These are phyloP conservation scores for Rhinophrynus dorsalis DNA, from an alignment of 2,797 vertebrate genomes.

Conservation along the genomic window DNA sequence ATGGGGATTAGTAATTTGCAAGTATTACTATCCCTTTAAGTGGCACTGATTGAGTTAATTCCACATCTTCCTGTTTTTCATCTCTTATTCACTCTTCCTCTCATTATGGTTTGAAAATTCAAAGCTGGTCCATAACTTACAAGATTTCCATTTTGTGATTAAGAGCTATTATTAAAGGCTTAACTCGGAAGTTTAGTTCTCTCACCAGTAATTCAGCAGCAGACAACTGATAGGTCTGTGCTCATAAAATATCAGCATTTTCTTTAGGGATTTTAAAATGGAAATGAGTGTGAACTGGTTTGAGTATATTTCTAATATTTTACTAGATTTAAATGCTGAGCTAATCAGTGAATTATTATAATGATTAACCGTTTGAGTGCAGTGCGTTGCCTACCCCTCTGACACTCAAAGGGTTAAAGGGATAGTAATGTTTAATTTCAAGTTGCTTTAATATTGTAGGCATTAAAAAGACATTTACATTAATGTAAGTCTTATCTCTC, in stretches of 20 bases:
- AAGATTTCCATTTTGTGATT: conserved; percentile 42
- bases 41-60: conserved; percentile 1
- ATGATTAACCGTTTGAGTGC: neutral
- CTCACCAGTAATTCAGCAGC: conserved; percentile 23
- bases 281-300: conserved; percentile 17
- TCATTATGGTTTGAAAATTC: conserved; percentile 11
- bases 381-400: too few species aligned
- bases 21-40: too few species aligned
- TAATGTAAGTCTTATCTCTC: too few species aligned
- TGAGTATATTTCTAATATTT: neutral
- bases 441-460: too few species aligned
- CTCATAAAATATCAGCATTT: conserved; percentile 25
- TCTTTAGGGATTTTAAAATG: conserved; percentile 29
- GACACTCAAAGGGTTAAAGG: too few species aligned
- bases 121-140: conserved; percentile 31
- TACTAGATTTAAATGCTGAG: neutral
- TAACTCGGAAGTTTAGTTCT: conserved; percentile 24
- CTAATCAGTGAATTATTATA: neutral
- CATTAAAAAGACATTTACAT: too few species aligned
- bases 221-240: conserved; percentile 6
- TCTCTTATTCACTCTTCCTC: conserved; percentile 1
- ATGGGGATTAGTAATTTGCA: too few species aligned
- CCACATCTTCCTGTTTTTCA: neutral
- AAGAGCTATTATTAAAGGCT: conserved; percentile 39
- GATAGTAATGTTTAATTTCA: too few species aligned